Evolutionary conservation across 2,888 invertebrate genomes (phyloP).

Genomic region (Drosophila infuscata): DNA sequence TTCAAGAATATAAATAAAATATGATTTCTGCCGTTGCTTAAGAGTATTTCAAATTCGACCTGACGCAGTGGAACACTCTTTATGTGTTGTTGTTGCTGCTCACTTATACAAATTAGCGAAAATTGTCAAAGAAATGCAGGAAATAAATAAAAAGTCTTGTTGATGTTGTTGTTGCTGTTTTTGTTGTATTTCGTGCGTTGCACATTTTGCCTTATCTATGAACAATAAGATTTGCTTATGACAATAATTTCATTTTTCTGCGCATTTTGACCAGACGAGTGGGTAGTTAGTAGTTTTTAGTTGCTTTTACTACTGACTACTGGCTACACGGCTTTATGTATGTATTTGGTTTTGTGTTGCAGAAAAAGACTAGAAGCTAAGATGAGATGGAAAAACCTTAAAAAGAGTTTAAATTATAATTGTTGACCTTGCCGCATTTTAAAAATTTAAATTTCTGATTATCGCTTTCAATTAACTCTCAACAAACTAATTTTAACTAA

Average conservation of each 20-base stretch:
- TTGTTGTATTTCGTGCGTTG: conserved; percentile 55
- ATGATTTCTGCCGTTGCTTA: neutral
- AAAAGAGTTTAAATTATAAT: neutral
- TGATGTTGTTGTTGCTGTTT: conserved; percentile 20
- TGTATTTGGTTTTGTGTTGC: neutral
- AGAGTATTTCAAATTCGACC: conserved; percentile 28
- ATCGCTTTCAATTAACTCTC: neutral
- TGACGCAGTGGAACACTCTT: neutral
- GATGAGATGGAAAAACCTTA: neutral
- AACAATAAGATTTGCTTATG: conserved; percentile 67
- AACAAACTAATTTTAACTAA: neutral
- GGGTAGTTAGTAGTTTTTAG: conserved; percentile 11
- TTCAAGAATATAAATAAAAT: neutral
- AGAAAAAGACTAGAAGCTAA: neutral
- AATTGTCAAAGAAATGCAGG: conserved; percentile 71
- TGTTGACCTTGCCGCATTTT: neutral
- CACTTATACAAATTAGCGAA: conserved; percentile 71
- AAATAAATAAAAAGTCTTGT: conserved; percentile 47
- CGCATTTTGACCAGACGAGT: conserved; percentile 14
- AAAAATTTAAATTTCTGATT: neutral
- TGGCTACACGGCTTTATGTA: neutral
- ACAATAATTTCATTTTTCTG: conserved; percentile 52
- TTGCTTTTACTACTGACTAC: neutral
- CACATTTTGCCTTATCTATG: conserved; percentile 59
- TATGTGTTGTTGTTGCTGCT: conserved; percentile 25